A percentile compares a stretch with the other conserved stretches of the same genome.
Conservation (phyloP, 2,797 vertebrate genomes). For the Sebastes trivittatus region DNA sequence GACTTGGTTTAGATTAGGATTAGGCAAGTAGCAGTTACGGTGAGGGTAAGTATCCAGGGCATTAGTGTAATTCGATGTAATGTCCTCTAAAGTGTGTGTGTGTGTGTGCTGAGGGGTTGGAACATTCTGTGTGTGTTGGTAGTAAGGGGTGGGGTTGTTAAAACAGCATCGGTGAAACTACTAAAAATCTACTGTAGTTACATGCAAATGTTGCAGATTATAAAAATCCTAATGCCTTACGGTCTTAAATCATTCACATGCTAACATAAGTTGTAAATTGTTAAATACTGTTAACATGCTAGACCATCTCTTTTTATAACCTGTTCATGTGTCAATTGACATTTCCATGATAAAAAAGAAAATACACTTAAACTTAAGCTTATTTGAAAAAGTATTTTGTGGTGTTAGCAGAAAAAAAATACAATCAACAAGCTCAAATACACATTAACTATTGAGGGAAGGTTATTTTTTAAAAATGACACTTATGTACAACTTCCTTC, state of each 20-base stretch:
- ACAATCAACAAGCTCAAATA: background rate
- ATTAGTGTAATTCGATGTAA: too few relatives aligned
- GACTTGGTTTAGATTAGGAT: too few relatives aligned
- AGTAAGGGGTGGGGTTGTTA: background rate
- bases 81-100: background rate
- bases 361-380: background rate
- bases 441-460: background rate
- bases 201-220: slow-evolving; percentile 45
- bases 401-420: background rate
- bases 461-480: slow-evolving; percentile 40
- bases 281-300: slow-evolving; percentile 26
- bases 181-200: slow-evolving; percentile 32
- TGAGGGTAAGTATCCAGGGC: too few relatives aligned
- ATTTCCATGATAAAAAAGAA: background rate
- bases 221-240: slow-evolving; percentile 29
- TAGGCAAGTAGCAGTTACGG: too few relatives aligned
- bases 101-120: background rate
- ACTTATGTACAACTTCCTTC: background rate
- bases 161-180: slow-evolving; percentile 15
- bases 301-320: background rate
- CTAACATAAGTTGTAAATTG: background rate
- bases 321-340: background rate
- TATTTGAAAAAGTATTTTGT: too few relatives aligned
- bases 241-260: slow-evolving; percentile 10
- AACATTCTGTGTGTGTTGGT: background rate